Conservation (phyloP, 2,797 vertebrate species). For the Sparus aurata region DNA sequence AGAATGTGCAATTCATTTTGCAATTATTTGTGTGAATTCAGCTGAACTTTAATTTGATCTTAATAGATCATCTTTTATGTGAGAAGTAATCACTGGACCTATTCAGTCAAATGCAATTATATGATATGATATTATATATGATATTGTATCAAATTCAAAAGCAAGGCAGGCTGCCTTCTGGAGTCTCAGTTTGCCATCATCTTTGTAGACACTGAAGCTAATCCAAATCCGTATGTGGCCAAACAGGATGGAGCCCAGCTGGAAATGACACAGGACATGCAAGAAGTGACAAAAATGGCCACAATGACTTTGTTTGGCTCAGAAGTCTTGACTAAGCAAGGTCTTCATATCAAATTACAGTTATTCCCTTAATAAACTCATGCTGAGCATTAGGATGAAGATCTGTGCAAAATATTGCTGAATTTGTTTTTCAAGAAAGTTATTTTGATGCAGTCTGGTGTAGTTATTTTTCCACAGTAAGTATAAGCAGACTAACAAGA, state of each 20-base stretch:
- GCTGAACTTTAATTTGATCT: constrained; percentile 1
- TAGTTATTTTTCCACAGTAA: not conserved
- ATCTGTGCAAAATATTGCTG: not conserved
- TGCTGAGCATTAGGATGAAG: not conserved
- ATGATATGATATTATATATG: not conserved
- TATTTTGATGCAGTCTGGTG: not conserved
- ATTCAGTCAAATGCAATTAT: not conserved
- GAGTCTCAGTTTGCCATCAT: not conserved
- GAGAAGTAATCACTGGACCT: not conserved
- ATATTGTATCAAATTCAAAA: not conserved
- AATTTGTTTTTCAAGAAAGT: no score
- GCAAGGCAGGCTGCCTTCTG: not conserved
- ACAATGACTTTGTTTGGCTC: not conserved
- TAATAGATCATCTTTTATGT: not conserved
- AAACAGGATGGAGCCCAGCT: not conserved
- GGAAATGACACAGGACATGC: not conserved
- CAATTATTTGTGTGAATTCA: not conserved
- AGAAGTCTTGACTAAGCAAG: not conserved
- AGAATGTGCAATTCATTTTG: not conserved
- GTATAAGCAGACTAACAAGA: not conserved
- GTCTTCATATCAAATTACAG: not conserved
- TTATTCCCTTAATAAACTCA: not conserved
- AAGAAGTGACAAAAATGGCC: no score
- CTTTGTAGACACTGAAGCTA: not conserved
- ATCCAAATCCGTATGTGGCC: not conserved